Evolutionary conservation across 2,797 vertebrate species (phyloP).

Genomic region (Chelmon rostratus): DNA sequence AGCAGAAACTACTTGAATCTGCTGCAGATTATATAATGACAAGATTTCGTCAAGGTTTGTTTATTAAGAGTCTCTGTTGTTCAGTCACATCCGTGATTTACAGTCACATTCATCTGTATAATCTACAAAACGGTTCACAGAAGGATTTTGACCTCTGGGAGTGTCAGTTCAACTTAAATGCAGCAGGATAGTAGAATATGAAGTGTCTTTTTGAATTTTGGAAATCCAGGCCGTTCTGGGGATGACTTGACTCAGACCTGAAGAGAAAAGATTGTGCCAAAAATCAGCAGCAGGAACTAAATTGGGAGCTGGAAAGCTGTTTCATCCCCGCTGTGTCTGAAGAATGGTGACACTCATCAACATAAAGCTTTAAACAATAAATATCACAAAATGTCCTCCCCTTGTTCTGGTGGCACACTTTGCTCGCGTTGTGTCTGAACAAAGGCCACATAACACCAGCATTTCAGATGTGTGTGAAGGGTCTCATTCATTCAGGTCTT

Average conservation of each 20-base stretch:
- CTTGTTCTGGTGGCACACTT: neutral
- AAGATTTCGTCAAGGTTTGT: fast-evolving
- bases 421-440: neutral
- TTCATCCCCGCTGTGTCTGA: neutral
- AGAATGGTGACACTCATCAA: neutral
- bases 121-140: neutral
- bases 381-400: neutral
- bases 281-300: too few relatives aligned
- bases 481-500: too few relatives aligned
- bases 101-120: conserved; percentile 5
- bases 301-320: neutral
- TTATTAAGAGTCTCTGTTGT: too few relatives aligned
- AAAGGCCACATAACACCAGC: neutral
- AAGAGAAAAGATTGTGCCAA: too few relatives aligned
- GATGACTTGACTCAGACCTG: neutral
- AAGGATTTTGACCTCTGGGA: neutral
- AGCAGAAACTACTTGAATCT: neutral
- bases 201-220: neutral
- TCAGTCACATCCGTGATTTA: conserved; percentile 19
- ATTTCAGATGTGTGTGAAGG: neutral
- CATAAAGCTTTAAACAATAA: neutral
- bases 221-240: neutral
- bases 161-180: neutral
- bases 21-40: neutral
- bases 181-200: neutral